Evolutionary conservation across 2,113 vertebrate species (phyloP).

Genomic region (Centropus unirufus): DNA sequence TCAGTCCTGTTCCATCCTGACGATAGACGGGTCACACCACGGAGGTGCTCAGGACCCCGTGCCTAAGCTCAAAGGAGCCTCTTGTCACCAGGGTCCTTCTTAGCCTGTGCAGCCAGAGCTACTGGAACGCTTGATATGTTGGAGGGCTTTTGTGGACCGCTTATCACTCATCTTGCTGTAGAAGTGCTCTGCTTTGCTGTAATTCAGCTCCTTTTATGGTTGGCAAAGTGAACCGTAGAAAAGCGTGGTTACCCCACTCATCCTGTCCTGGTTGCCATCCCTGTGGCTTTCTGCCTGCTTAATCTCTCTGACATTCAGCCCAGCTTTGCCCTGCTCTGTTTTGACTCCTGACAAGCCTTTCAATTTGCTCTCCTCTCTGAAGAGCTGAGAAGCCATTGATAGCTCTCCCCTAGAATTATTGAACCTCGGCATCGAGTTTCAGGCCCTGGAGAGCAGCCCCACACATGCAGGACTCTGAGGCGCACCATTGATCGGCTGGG

Average conservation of each 20-base stretch:
- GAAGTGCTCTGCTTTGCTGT: not conserved
- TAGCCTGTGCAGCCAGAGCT: not conserved
- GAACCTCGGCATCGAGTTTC: slow-evolving; percentile 80
- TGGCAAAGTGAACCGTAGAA: not conserved
- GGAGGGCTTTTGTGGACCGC: not conserved
- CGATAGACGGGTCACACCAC: not conserved
- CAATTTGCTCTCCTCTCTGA: slow-evolving; percentile 92
- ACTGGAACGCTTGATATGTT: not conserved
- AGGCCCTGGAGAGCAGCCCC: slow-evolving; percentile 68
- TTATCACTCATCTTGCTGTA: not conserved
- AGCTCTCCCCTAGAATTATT: slow-evolving; percentile 85
- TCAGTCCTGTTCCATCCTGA: not conserved
- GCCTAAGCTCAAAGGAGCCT: not conserved
- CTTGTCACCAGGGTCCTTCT: not conserved
- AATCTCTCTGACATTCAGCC: slow-evolving; percentile 67
- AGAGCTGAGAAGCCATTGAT: slow-evolving; percentile 86
- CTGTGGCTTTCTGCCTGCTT: slow-evolving; percentile 49
- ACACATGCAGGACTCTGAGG: not conserved
- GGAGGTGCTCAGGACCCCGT: not conserved
- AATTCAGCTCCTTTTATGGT: not conserved
- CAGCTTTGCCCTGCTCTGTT: slow-evolving; percentile 80
- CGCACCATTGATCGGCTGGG: slow-evolving; percentile 79
- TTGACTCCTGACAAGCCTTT: slow-evolving; percentile 92
- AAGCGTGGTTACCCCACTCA: rapidly evolving
- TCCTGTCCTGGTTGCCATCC: not conserved